A percentile compares a stretch with the other conserved stretches of the same genome.
Evolutionary conservation across 2,113 vertebrate genomes (phyloP).

Genomic region (Coptodon bakossiorum): DNA sequence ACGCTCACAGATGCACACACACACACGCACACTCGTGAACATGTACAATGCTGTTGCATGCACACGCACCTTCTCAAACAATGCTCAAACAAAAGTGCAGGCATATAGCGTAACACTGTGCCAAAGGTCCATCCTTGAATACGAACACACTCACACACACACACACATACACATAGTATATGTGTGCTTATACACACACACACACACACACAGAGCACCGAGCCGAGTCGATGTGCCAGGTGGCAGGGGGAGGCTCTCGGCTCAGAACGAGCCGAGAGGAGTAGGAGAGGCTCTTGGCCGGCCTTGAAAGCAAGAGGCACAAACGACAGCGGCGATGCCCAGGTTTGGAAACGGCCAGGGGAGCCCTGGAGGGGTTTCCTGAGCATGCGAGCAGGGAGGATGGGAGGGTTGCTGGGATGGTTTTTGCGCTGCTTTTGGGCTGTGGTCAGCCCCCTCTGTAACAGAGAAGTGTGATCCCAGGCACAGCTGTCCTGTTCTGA

Average conservation of each 20-base stretch:
- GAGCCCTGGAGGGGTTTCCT: constrained; percentile 64
- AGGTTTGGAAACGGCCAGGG: constrained; percentile 54
- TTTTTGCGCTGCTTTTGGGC: constrained; percentile 15
- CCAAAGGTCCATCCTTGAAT: constrained; percentile 47
- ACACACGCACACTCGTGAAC: not conserved
- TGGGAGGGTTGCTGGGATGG: constrained; percentile 2
- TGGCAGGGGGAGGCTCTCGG: constrained; percentile 58
- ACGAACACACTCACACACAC: not conserved
- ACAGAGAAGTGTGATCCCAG: constrained; percentile 64
- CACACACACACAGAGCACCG: constrained; percentile 14
- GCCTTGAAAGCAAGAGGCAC: constrained; percentile 66
- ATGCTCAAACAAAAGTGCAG: constrained; percentile 56
- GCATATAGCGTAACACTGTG: constrained; percentile 42
- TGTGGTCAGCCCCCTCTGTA: constrained; percentile 56
- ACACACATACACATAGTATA: not conserved
- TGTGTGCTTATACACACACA: not conserved
- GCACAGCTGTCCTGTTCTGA: constrained; percentile 50
- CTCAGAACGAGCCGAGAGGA: constrained; percentile 43
- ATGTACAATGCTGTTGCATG: constrained; percentile 3
- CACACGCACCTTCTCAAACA: constrained; percentile 43
- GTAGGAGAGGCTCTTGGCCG: constrained; percentile 65
- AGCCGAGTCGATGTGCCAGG: constrained; percentile 58
- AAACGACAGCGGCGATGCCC: constrained; percentile 51
- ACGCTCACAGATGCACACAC: not conserved
- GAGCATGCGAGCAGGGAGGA: constrained; percentile 34